Conservation (phyloP, 2,113 vertebrate species). For the Prietella phreatophila region DNA sequence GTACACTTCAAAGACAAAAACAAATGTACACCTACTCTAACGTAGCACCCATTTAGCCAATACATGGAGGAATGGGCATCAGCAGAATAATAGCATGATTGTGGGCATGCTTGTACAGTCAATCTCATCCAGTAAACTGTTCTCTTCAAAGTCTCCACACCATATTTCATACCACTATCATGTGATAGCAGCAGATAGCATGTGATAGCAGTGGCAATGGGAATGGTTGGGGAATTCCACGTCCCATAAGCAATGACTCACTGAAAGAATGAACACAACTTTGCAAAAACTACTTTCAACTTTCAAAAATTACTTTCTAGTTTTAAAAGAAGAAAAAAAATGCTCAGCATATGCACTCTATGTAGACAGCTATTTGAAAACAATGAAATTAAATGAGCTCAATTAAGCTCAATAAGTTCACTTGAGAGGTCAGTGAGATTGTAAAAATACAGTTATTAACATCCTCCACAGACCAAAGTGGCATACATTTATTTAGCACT, state of each 20-base stretch:
- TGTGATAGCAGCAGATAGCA: too few species aligned
- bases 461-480: background rate
- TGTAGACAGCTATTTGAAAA: background rate
- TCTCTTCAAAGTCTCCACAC: slow-evolving; percentile 1
- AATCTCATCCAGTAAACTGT: background rate
- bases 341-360: background rate
- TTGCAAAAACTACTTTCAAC: background rate
- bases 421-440: background rate
- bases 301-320: background rate
- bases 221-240: background rate
- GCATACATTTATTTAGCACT: background rate
- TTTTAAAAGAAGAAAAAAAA: background rate
- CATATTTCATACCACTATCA: background rate
- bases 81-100: background rate
- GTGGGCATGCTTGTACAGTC: background rate
- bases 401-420: background rate
- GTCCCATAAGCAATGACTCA: background rate
- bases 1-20: slow-evolving; percentile 11
- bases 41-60: background rate
- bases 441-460: background rate
- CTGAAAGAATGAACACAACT: background rate
- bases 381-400: background rate
- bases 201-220: background rate
- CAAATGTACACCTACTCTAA: slow-evolving; percentile 28
- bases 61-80: background rate